Base-by-base conservation (phyloP, 2,797 vertebrate genomes). In the Meriones psammophilus region DNA sequence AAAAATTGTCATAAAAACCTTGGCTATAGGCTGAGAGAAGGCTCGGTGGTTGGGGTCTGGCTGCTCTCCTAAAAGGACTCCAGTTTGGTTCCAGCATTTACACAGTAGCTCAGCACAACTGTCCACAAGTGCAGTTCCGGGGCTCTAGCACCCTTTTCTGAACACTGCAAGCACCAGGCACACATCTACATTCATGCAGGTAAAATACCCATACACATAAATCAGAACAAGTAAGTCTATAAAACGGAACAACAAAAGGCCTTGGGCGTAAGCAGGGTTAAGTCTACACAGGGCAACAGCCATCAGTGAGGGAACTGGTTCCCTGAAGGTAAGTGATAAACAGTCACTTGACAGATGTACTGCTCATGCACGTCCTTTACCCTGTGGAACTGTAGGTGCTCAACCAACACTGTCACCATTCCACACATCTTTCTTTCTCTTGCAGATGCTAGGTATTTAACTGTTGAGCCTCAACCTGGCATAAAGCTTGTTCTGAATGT, bases 401-500 rank as follows among this genome's bases (percentile, higher is more conserved):
- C 54, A 84, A 71, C 3, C 2, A 54, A 84, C 8, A 30, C 77
- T 15, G 36, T 22, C 17, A 17, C 79, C 73, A 13, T 36, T 71
- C 94, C 62, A 50, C 60, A 54, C 77, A 64, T 46, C 80, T 17
- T 22, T 50, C 88, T 93, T 85, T 74, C 79, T 81, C 58, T 92
- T 88, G n/a, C 26, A 77, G 30, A 46, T 50, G 62, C 50, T 36
- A 91, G 66, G 79, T 15, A 54, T 62, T 86, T 93, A 87, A 89
- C 2, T 56, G 88, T 79, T 30, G 66, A 79, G 78, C 71, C 77
- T 60, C 66, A 22, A 69, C 68, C 30, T 62, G 84, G 46, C 68
- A 58, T 56, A 96, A 68, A 62, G 89, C 77, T 33, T 46, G 92
- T 46, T 92, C 73, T 88, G 56, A 85, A 88, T 76, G 50, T 91